Conservation (phyloP, 2,888 invertebrate genomes). For the Thereva unica region DNA sequence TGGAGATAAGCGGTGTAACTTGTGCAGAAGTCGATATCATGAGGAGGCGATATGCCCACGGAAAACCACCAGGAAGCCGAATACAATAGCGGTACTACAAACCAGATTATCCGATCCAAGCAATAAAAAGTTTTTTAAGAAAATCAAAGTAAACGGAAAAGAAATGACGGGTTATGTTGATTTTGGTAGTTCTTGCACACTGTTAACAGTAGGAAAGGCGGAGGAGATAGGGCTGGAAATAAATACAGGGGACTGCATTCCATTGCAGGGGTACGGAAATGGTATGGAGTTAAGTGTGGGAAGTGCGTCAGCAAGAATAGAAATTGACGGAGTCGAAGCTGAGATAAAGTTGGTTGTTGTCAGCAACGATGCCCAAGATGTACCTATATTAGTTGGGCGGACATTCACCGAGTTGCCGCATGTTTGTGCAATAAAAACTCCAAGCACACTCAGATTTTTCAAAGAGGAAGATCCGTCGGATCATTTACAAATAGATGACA, state of each 20-base stretch:
- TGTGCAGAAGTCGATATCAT: neutral
- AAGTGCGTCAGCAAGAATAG: neutral
- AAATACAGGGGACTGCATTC: neutral
- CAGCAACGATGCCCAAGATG: conserved; percentile 14
- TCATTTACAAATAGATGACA: too few relatives aligned
- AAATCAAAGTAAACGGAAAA: neutral
- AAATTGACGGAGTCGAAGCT: conserved; percentile 16
- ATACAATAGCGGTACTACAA: conserved; percentile 1
- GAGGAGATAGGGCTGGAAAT: neutral
- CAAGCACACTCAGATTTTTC: too few relatives aligned
- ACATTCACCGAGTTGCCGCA: conserved; percentile 31
- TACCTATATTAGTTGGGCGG: conserved; percentile 20
- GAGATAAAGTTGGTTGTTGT: conserved; percentile 20
- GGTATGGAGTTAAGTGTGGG: neutral
- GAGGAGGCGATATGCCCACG: too few relatives aligned
- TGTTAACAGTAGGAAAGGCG: neutral
- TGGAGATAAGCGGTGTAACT: neutral
- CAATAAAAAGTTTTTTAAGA: neutral
- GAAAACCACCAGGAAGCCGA: neutral
- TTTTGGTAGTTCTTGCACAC: neutral
- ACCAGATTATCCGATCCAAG: too few relatives aligned
- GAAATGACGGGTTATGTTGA: neutral
- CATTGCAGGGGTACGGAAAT: conserved; percentile 8
- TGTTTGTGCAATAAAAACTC: neutral
- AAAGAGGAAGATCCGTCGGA: too few relatives aligned